A percentile compares a stretch with the other conserved stretches of the same genome.
These are phyloP conservation scores for Meloidogyne floridensis DNA, from an alignment of 1,140 invertebrate species.

Conservation along the genomic window DNA sequence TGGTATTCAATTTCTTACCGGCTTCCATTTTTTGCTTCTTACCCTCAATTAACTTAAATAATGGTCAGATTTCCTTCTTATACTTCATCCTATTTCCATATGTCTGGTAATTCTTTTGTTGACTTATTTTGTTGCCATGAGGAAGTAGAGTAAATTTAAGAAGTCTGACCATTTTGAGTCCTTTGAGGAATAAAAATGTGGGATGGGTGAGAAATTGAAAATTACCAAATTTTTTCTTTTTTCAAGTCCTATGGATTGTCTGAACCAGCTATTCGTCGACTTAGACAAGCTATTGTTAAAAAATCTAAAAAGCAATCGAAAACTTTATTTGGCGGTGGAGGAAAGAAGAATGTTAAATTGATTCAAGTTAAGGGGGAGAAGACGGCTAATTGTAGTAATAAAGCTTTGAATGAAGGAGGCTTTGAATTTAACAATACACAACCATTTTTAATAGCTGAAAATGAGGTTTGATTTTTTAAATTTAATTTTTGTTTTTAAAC, in stretches of 20 bases:
- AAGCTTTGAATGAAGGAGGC: background rate
- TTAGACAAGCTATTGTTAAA: slow-evolving; percentile 33
- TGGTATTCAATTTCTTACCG: too few species aligned
- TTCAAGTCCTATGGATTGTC: slow-evolving; percentile 51
- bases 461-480: slow-evolving; percentile 12
- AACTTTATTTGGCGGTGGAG: slow-evolving; percentile 8
- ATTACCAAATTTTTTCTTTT: slow-evolving; percentile 19
- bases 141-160: too few species aligned
- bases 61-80: too few species aligned
- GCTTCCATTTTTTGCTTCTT: too few species aligned
- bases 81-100: too few species aligned
- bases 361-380: slow-evolving; percentile 19
- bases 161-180: too few species aligned
- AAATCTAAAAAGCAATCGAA: slow-evolving; percentile 37
- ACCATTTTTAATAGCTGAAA: slow-evolving; percentile 11
- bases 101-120: too few species aligned
- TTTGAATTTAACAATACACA: slow-evolving; percentile 18
- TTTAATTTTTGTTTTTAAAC: background rate
- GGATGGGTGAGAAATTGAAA: background rate
- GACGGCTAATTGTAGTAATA: background rate
- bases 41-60: too few species aligned
- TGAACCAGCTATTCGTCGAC: slow-evolving; percentile 49
- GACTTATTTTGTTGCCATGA: too few species aligned
- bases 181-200: too few species aligned
- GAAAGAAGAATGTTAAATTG: slow-evolving; percentile 28